Evolutionary conservation across 2,888 invertebrate genomes (phyloP).

Genomic region (Melipona bicolor): DNA sequence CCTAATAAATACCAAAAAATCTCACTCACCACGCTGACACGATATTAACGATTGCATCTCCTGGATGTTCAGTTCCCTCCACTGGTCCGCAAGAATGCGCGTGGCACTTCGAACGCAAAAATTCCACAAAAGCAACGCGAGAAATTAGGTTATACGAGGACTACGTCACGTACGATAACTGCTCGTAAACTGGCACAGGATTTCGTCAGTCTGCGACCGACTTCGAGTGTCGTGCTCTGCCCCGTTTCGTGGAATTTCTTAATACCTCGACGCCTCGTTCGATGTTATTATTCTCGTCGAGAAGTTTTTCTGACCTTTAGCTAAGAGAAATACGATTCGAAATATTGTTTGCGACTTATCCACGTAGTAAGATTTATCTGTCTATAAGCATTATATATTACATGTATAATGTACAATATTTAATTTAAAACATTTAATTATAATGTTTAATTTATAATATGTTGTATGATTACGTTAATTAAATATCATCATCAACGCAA

Average conservation of each 20-base stretch:
- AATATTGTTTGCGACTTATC: no score
- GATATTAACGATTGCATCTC: constrained; percentile 16
- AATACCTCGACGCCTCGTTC: neutral
- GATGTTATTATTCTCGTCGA: neutral
- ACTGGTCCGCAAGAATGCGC: neutral
- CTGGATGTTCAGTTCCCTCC: neutral
- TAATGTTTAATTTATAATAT: no score
- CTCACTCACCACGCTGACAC: constrained; percentile 38
- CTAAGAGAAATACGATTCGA: no score
- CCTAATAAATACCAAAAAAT: constrained; percentile 22
- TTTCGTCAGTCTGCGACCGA: constrained; percentile 11
- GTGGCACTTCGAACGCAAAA: constrained; percentile 24
- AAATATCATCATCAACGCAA: no score
- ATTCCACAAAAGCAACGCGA: constrained; percentile 41
- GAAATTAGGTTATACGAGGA: neutral
- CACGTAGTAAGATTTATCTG: no score
- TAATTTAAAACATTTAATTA: no score
- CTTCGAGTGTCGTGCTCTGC: constrained; percentile 11
- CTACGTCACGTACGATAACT: constrained; percentile 35
- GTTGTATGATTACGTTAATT: no score
- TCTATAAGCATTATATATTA: no score
- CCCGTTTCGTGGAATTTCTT: constrained; percentile 10
- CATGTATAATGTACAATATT: no score
- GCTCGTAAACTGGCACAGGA: constrained; percentile 30
- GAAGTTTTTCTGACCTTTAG: no score